Conservation (phyloP, 2,113 vertebrate genomes). For the Oryzias celebensis region DNA sequence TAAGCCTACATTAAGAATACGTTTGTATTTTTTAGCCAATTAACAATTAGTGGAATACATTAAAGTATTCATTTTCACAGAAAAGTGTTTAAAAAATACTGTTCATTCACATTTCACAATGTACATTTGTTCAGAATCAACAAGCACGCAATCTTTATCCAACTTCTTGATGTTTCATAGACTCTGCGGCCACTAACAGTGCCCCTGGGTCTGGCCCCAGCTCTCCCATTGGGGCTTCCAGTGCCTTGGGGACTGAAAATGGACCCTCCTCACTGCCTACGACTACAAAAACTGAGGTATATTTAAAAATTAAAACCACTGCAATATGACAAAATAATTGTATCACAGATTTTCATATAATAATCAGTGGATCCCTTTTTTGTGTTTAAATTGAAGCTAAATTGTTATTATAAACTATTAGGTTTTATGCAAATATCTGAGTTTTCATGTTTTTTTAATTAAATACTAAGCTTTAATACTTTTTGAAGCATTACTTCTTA, state of each 20-base stretch:
- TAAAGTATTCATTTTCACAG: not conserved
- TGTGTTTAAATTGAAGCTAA: too few species aligned
- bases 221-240: conserved; percentile 91
- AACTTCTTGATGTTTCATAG: conserved; percentile 72
- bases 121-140: conserved; percentile 22
- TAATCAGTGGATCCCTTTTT: too few species aligned
- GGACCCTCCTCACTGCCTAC: conserved; percentile 85
- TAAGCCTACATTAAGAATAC: too few species aligned
- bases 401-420: too few species aligned
- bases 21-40: too few species aligned
- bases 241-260: conserved; percentile 87
- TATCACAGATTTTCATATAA: too few species aligned
- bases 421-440: too few species aligned
- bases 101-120: conserved; percentile 15
- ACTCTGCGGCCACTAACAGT: conserved; percentile 89
- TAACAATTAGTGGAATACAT: not conserved
- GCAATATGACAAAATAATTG: conserved; percentile 12
- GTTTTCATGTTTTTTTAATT: too few species aligned
- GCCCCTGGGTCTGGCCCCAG: conserved; percentile 93
- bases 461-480: too few species aligned
- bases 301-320: conserved; percentile 31
- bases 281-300: conserved; percentile 89
- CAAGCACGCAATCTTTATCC: conserved; percentile 33
- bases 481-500: too few species aligned
- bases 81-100: not conserved